Percentiles rank a stretch among this genome's conserved stretches.
Evolutionary conservation across 2,113 vertebrate species (phyloP).

Genomic region (Anguilla japonica): DNA sequence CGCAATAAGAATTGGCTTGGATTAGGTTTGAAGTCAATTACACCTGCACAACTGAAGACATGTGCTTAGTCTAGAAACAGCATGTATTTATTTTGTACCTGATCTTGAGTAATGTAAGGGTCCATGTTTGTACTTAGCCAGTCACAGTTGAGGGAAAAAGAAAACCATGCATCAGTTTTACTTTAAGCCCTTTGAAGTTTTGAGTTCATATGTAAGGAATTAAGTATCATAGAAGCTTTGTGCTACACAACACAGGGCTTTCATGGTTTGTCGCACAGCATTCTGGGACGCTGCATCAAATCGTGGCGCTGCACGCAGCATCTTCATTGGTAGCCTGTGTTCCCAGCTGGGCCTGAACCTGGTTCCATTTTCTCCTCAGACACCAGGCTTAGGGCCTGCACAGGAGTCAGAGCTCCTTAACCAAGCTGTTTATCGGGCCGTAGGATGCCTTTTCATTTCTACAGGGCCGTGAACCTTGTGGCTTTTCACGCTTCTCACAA

Average conservation of each 20-base stretch:
- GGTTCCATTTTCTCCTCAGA: not conserved
- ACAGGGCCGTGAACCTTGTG: not conserved
- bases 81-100: not conserved
- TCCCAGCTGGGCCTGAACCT: not conserved
- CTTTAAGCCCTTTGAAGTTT: conserved; percentile 5
- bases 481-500: not conserved
- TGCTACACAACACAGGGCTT: not conserved
- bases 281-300: not conserved
- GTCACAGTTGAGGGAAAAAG: not conserved
- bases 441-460: conserved; percentile 1
- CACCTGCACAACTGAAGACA: not conserved
- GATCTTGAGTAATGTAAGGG: not conserved
- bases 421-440: not conserved
- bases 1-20: not conserved
- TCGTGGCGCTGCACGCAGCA: not conserved
- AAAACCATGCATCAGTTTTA: not conserved
- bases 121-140: not conserved
- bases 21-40: not conserved
- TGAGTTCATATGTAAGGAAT: not conserved
- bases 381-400: not conserved
- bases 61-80: not conserved
- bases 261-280: not conserved
- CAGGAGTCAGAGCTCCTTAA: not conserved
- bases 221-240: not conserved
- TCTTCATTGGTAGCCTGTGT: not conserved